These are phyloP conservation scores for Balanococcus diminutus DNA, from an alignment of 2,888 invertebrate species.

Conservation along the genomic window DNA sequence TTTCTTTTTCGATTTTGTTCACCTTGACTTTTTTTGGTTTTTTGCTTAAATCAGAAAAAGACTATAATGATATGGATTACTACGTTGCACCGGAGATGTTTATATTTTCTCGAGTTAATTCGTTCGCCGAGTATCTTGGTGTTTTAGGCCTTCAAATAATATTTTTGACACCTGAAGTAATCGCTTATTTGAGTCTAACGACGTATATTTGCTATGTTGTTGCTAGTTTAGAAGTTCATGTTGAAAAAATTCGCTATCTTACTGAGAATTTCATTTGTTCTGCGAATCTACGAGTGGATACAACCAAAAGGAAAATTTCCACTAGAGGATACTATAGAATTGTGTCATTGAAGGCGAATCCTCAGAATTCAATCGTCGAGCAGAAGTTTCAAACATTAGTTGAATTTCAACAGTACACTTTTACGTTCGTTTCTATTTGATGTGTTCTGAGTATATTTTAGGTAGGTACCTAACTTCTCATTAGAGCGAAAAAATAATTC, in stretches of 20 bases:
- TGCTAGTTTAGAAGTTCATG: neutral
- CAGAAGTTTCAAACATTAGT: neutral
- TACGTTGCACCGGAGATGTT: constrained; percentile 9
- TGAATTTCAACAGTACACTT: neutral
- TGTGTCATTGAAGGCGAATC: too few relatives aligned
- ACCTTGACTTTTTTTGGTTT: neutral
- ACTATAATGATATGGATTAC: neutral
- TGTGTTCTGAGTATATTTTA: neutral
- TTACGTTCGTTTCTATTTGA: neutral
- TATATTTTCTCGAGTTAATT: neutral
- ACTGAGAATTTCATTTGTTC: neutral
- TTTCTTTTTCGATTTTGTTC: neutral
- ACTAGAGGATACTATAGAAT: too few relatives aligned
- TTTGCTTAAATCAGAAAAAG: neutral
- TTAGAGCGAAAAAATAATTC: too few relatives aligned
- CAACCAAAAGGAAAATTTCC: neutral
- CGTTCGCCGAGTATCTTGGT: neutral
- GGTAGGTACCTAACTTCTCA: neutral
- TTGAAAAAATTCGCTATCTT: neutral
- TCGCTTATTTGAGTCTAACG: neutral
- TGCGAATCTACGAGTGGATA: neutral
- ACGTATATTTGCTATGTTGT: neutral
- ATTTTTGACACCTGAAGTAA: neutral
- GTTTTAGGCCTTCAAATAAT: neutral
- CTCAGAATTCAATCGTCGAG: neutral